Evolutionary conservation across 2,888 invertebrate genomes (phyloP).

Genomic region (Oligia latruncula): DNA sequence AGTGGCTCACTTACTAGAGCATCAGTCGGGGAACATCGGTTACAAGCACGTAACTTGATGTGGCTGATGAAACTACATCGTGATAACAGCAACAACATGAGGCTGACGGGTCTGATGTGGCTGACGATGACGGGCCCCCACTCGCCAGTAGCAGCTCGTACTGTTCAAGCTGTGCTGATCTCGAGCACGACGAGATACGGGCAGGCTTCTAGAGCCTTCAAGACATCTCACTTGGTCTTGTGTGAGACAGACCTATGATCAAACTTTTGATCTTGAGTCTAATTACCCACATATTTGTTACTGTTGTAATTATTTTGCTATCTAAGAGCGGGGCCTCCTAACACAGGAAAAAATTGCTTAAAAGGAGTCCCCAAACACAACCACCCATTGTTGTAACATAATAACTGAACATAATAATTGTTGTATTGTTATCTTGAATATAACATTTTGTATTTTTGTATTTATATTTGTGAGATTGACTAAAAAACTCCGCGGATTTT

Average conservation of each 20-base stretch:
- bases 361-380: too few species aligned
- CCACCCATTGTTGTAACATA: too few species aligned
- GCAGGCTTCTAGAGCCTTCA: neutral
- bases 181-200: neutral
- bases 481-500: neutral
- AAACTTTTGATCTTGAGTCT: neutral
- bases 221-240: neutral
- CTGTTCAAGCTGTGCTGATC: neutral
- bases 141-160: neutral
- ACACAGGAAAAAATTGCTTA: too few species aligned
- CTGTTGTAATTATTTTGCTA: too few species aligned
- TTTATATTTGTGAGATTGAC: neutral
- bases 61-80: neutral
- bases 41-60: neutral
- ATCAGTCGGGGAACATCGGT: neutral
- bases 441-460: too few species aligned
- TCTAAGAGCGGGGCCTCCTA: too few species aligned
- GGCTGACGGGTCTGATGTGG: neutral
- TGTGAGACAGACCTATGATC: neutral
- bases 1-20: conserved; percentile 14
- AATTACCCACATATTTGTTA: too few species aligned
- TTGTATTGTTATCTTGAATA: too few species aligned
- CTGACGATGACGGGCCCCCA: neutral
- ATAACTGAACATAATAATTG: too few species aligned
- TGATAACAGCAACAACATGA: neutral